Percentiles rank a stretch among this genome's conserved stretches.
These are phyloP conservation scores for Morbakka virulenta DNA, from an alignment of 30 jellyfish, hydroid and myxozoan genomes.

Conservation along the genomic window DNA sequence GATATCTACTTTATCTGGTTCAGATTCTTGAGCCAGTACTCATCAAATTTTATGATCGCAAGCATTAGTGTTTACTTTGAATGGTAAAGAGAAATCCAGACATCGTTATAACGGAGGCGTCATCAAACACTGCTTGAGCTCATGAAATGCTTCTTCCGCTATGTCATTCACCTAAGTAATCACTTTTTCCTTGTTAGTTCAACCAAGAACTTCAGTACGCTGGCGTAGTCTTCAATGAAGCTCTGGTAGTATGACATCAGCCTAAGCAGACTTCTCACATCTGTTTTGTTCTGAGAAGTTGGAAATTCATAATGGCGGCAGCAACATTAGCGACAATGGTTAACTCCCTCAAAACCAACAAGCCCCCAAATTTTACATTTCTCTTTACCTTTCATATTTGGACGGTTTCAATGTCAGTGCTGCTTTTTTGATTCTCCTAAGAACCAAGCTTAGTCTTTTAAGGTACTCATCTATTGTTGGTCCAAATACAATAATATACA, in stretches of 20 bases:
- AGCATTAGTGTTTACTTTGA: slow-evolving; percentile 45
- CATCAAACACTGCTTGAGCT: slow-evolving; percentile 2
- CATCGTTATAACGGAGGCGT: slow-evolving; percentile 44
- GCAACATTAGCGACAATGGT: no score
- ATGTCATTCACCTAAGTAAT: slow-evolving; percentile 5
- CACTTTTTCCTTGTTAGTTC: slow-evolving; percentile 30
- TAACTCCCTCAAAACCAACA: no score
- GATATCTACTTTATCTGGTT: slow-evolving; percentile 32
- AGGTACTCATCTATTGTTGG: slow-evolving; percentile 43
- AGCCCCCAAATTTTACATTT: no score
- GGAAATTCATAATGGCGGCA: background rate
- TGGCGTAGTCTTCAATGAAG: background rate
- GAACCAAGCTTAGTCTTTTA: slow-evolving; percentile 13
- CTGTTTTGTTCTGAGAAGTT: background rate
- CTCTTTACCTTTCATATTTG: slow-evolving; percentile 27
- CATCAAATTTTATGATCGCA: slow-evolving; percentile 51
- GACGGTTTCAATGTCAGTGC: slow-evolving; percentile 39
- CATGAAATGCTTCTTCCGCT: background rate
- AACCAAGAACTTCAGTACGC: background rate
- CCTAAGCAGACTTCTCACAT: background rate
- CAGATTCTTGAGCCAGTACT: slow-evolving; percentile 49
- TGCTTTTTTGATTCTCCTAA: slow-evolving; percentile 25
- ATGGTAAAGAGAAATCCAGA: slow-evolving; percentile 31
- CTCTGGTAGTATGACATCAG: background rate
- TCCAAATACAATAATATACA: slow-evolving; percentile 18